phyloP scores from a whole-genome alignment of 2,888 invertebrate species.

The Chrysina gloriosa region DNA sequence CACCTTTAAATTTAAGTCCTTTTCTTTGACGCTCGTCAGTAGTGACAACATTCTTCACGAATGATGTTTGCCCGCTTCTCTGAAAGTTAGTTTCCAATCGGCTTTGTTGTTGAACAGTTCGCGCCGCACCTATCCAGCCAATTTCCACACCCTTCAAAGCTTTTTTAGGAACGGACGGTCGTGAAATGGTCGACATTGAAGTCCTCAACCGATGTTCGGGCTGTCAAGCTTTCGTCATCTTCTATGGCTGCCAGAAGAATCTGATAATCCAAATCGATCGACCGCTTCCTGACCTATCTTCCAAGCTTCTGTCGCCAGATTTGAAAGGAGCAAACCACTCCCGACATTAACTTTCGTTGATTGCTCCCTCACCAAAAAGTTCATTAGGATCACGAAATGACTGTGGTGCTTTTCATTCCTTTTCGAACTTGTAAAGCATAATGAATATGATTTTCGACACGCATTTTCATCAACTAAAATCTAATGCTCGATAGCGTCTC shows the following conservation, averaged over 20 bases:
- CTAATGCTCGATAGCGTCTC: too few relatives aligned
- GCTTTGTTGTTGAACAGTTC: background rate
- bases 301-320: background rate
- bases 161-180: conserved; percentile 39
- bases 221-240: conserved; percentile 39
- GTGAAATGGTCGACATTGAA: conserved; percentile 34
- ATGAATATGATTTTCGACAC: background rate
- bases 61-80: background rate
- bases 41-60: conserved; percentile 28
- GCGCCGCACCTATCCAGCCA: conserved; percentile 37
- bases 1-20: too few relatives aligned
- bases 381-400: too few relatives aligned
- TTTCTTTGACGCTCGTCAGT: conserved; percentile 23
- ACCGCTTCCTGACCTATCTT: conserved; percentile 22
- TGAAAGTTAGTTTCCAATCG: background rate
- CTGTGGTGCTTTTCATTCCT: background rate
- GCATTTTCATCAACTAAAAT: too few relatives aligned
- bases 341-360: too few relatives aligned
- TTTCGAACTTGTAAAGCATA: background rate
- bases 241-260: conserved; percentile 37
- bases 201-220: conserved; percentile 21
- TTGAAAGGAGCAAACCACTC: too few relatives aligned
- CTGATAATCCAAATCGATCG: too few relatives aligned
- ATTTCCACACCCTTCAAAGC: conserved; percentile 38
- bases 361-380: too few relatives aligned